Conservation (phyloP, 2,113 vertebrate species). For the Gymnorhina tibicen region DNA sequence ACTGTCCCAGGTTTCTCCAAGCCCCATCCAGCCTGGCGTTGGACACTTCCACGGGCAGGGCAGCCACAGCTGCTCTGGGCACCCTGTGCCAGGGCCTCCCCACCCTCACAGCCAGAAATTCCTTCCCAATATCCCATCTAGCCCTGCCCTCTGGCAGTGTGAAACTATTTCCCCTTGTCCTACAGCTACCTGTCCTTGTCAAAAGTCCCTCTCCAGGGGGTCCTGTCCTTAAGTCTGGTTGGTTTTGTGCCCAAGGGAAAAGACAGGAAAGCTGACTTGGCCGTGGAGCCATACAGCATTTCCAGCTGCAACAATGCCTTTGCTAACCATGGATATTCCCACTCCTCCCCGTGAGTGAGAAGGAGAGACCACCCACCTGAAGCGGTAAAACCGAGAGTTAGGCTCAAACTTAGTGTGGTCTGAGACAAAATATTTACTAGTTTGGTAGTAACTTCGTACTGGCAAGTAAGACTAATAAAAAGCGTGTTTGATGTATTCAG, state of each 20-base stretch:
- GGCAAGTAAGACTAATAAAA: slow-evolving; percentile 20
- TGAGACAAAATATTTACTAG: slow-evolving; percentile 41
- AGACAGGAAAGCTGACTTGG: neutral
- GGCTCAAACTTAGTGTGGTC: neutral
- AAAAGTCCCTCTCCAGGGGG: neutral
- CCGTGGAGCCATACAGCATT: neutral
- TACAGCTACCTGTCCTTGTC: neutral
- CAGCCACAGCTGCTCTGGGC: neutral
- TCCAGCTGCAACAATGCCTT: neutral
- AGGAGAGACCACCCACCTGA: slow-evolving; percentile 25
- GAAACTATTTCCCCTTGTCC: neutral
- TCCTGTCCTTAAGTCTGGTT: neutral
- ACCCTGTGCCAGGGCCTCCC: accelerated
- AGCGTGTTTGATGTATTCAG: neutral
- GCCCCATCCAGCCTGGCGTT: accelerated
- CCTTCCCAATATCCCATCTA: no score
- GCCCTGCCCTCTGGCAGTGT: neutral
- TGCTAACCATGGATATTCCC: neutral
- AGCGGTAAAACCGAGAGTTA: neutral
- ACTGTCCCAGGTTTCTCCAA: accelerated
- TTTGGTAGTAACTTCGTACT: neutral
- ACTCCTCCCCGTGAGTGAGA: neutral
- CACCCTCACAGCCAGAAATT: accelerated
- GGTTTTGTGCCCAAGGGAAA: no score
- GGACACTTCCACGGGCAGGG: neutral